phyloP scores from a whole-genome alignment of 2,797 vertebrate species.

The Acanthornis magna region DNA sequence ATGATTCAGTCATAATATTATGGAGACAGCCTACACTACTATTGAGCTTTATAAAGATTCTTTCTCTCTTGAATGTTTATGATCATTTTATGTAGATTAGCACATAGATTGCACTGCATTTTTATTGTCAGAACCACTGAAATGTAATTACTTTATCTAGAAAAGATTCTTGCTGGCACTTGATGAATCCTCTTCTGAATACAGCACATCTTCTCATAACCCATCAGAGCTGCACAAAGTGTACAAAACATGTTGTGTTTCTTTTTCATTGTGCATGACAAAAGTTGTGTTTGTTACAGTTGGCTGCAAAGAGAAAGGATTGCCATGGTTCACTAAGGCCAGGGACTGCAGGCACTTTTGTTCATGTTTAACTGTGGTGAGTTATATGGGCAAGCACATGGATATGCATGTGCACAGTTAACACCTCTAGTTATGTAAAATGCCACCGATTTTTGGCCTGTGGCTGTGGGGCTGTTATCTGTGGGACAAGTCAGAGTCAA shows the following conservation, averaged over 20 bases:
- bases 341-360: not conserved
- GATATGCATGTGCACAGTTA: not conserved
- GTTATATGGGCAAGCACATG: not conserved
- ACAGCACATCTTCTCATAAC: not conserved
- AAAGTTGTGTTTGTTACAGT: not conserved
- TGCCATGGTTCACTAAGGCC: not conserved
- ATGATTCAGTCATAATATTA: not conserved
- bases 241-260: not conserved
- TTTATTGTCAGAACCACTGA: not conserved
- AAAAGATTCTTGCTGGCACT: not conserved
- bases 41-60: not conserved
- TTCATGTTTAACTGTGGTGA: constrained; percentile 30
- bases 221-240: not conserved
- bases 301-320: not conserved
- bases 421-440: not conserved
- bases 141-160: not conserved
- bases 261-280: not conserved
- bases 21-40: not conserved
- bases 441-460: not conserved
- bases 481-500: not conserved
- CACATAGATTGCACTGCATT: not conserved
- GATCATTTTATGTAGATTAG: not conserved
- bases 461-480: not conserved
- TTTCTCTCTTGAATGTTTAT: not conserved
- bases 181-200: not conserved